Percentiles rank a stretch among this genome's conserved stretches.
Evolutionary conservation across 2,888 invertebrate genomes (phyloP).

Genomic region (Limnephilus lunatus): DNA sequence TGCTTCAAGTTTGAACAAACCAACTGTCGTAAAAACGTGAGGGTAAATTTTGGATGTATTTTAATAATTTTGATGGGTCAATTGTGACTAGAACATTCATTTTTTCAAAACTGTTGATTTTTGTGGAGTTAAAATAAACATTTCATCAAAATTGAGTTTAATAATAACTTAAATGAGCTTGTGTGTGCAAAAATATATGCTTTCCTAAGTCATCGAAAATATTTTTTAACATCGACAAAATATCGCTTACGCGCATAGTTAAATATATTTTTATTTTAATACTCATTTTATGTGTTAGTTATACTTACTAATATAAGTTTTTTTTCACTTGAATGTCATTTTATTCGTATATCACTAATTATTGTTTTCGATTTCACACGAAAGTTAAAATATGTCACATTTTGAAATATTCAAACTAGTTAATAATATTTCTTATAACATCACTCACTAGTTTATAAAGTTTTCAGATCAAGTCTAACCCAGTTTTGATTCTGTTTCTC

Average conservation of each 20-base stretch:
- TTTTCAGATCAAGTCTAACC: background rate
- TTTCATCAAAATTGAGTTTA: background rate
- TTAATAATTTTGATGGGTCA: background rate
- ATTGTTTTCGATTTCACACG: background rate
- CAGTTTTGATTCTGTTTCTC: constrained; percentile 4
- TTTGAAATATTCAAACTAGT: background rate
- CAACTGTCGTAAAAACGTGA: background rate
- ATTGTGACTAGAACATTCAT: background rate
- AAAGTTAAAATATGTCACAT: background rate
- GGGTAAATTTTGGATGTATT: background rate
- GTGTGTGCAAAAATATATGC: constrained; percentile 37
- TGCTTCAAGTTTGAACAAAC: constrained; percentile 2
- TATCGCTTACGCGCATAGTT: background rate
- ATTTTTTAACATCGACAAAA: constrained; percentile 19
- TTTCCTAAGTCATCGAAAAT: background rate
- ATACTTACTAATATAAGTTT: background rate
- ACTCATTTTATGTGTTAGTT: background rate
- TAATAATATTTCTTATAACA: background rate
- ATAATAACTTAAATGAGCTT: constrained; percentile 9
- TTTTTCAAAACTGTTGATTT: background rate
- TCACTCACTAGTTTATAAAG: background rate
- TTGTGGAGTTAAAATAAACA: no score
- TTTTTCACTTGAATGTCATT: background rate
- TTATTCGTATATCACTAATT: background rate
- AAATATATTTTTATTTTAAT: background rate